Percentiles rank a stretch among this genome's conserved stretches.
phyloP scores from a whole-genome alignment of 2,113 vertebrate species.

The Polypterus bichir region DNA sequence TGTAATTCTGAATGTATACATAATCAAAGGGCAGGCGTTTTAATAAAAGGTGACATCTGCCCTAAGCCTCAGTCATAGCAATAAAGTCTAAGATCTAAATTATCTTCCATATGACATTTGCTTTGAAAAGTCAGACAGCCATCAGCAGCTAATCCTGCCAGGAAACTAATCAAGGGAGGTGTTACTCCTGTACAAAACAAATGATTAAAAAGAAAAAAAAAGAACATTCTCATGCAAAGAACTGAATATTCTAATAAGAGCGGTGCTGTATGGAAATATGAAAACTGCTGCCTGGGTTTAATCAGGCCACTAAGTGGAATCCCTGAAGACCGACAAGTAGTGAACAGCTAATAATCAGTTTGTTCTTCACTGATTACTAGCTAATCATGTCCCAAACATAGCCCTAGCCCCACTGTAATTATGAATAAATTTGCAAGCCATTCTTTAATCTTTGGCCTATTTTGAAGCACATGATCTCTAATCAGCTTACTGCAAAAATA shows the following conservation, averaged over 20 bases:
- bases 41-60: constrained; percentile 4
- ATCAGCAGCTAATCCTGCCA: constrained; percentile 59
- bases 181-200: constrained; percentile 62
- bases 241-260: constrained; percentile 48
- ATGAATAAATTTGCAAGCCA: constrained; percentile 48
- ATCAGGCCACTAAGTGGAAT: constrained; percentile 70
- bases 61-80: constrained; percentile 20
- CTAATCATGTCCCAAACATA: constrained; percentile 76
- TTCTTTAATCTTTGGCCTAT: constrained; percentile 41
- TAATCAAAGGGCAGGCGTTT: neutral
- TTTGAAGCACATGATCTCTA: constrained; percentile 34
- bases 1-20: neutral
- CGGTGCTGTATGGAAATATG: constrained; percentile 57
- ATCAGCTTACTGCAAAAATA: constrained; percentile 45
- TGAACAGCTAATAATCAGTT: constrained; percentile 84
- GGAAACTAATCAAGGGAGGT: constrained; percentile 72
- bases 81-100: constrained; percentile 40
- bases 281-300: constrained; percentile 55
- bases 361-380: constrained; percentile 81
- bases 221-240: constrained; percentile 49
- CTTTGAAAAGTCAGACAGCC: constrained; percentile 52
- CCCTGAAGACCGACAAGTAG: constrained; percentile 66
- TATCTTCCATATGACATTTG: constrained; percentile 53
- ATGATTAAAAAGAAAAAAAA: constrained; percentile 61
- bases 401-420: constrained; percentile 43